Percentiles rank a stretch among this genome's conserved stretches.
Evolutionary conservation across 2,113 vertebrate species (phyloP).

Genomic region (Chamaea fasciata): DNA sequence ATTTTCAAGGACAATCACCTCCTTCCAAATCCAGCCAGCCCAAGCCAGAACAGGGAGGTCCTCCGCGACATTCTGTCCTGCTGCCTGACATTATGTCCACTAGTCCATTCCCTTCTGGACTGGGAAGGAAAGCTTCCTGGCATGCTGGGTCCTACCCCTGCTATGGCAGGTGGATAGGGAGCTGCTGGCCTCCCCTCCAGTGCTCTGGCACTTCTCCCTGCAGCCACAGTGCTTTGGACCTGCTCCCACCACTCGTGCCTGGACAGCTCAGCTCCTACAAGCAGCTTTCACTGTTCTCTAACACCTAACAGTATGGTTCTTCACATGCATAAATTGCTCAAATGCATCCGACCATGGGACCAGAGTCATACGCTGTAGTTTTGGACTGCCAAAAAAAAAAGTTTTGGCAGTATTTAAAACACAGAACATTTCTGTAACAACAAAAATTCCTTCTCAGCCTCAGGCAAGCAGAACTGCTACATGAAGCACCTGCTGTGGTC

Average conservation of each 20-base stretch:
- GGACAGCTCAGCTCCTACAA: not conserved
- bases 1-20: not conserved
- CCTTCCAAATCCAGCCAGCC: not conserved
- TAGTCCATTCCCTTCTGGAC: not conserved
- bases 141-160: not conserved
- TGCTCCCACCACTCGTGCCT: not conserved
- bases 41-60: not conserved
- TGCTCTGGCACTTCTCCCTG: not conserved
- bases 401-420: not conserved
- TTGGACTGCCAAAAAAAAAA: not conserved
- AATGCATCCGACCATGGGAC: not conserved
- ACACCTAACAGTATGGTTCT: not conserved
- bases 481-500: not conserved
- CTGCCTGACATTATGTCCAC: not conserved
- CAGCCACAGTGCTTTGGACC: not conserved
- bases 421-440: not conserved
- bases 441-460: not conserved
- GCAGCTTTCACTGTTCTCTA: not conserved
- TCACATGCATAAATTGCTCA: not conserved
- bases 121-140: not conserved
- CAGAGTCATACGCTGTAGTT: not conserved
- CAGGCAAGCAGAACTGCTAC: not conserved
- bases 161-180: not conserved
- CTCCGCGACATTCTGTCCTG: not conserved
- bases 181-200: fast-evolving